Conservation (phyloP, 2,113 vertebrate genomes). For the Otocyon megalotis region DNA sequence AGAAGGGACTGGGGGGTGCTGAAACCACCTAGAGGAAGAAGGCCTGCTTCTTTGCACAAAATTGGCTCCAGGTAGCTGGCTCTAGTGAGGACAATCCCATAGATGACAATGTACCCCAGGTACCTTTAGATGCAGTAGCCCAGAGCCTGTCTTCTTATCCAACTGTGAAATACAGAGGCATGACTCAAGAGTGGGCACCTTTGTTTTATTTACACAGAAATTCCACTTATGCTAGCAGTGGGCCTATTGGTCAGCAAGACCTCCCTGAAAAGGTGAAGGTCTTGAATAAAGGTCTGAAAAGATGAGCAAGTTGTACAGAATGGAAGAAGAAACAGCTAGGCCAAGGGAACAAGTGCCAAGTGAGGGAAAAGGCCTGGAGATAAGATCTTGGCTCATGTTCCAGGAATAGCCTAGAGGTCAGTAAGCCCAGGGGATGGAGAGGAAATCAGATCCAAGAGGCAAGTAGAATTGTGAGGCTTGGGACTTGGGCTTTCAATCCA, state of each 20-base stretch:
- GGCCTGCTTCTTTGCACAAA: neutral
- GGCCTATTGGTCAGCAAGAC: neutral
- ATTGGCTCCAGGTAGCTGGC: neutral
- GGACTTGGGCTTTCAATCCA: neutral
- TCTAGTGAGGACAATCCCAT: neutral
- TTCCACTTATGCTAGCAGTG: neutral
- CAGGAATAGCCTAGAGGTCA: neutral
- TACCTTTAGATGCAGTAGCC: neutral
- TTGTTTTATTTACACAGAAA: neutral
- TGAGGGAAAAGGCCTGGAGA: neutral
- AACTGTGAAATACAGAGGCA: neutral
- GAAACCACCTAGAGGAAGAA: neutral
- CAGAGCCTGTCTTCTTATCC: no score
- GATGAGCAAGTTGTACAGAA: neutral
- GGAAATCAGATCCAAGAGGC: neutral
- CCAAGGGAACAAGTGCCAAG: neutral
- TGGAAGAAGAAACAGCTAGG: neutral
- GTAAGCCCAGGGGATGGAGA: neutral
- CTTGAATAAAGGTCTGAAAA: neutral
- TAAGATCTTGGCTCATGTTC: neutral
- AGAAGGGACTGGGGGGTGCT: rapidly evolving
- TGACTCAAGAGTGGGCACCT: neutral
- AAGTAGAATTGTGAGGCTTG: neutral
- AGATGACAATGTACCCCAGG: neutral
- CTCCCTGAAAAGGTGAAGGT: neutral